These are phyloP conservation scores for Leptinotarsa rubiginosa DNA, from an alignment of 2,888 invertebrate species.

Conservation along the genomic window DNA sequence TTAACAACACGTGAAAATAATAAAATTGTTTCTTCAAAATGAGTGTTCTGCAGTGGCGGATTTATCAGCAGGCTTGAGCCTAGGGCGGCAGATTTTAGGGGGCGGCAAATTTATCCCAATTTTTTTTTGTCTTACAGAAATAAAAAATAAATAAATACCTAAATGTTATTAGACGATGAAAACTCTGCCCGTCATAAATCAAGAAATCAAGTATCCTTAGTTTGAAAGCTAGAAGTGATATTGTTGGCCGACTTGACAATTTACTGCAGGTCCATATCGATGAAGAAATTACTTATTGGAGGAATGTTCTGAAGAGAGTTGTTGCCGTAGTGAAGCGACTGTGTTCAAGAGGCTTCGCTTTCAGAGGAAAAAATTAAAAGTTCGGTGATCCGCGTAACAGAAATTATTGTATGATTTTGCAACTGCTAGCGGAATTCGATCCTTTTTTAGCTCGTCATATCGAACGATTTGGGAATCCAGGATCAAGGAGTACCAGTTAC, in stretches of 20 bases:
- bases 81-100: no score
- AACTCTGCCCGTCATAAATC: not conserved
- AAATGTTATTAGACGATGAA: no score
- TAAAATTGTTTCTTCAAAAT: no score
- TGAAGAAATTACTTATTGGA: conserved; percentile 3
- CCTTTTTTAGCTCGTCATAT: not conserved
- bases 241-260: not conserved
- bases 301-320: conserved; percentile 9
- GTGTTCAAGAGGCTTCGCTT: not conserved
- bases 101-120: no score
- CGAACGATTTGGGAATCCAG: no score
- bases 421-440: conserved; percentile 6
- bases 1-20: no score
- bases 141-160: no score
- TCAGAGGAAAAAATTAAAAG: not conserved
- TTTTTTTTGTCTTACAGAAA: no score
- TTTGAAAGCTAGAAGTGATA: not conserved
- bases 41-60: no score
- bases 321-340: conserved; percentile 3
- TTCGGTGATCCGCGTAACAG: not conserved
- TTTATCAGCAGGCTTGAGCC: no score
- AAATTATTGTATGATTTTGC: conserved; percentile 8
- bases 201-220: not conserved
- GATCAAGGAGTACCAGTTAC: no score
- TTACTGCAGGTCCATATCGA: not conserved